These are phyloP conservation scores for Troides aeacus DNA, from an alignment of 2,888 invertebrate genomes.

Conservation along the genomic window DNA sequence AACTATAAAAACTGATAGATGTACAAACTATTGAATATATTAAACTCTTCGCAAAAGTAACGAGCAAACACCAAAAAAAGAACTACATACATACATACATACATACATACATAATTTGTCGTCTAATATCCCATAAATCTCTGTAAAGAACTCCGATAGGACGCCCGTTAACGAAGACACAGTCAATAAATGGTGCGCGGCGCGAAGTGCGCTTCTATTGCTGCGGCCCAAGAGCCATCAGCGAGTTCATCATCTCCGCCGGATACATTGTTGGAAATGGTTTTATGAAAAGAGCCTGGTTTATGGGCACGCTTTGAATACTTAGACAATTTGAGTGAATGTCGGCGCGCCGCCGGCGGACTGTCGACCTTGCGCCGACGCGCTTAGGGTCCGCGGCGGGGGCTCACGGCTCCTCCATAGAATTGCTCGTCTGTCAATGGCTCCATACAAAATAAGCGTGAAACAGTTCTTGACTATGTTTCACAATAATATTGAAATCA, in stretches of 20 bases:
- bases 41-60: no score
- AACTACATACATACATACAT: not conserved
- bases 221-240: not conserved
- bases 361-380: no score
- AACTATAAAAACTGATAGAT: no score
- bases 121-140: conserved; percentile 30
- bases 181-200: not conserved
- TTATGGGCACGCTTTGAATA: conserved; percentile 32
- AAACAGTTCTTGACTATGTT: conserved; percentile 29
- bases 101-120: conserved; percentile 29
- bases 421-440: conserved; percentile 27
- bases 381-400: no score
- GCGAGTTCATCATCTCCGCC: not conserved
- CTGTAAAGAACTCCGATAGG: conserved; percentile 31
- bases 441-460: conserved; percentile 31
- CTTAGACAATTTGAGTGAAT: conserved; percentile 31
- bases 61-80: no score
- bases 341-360: not conserved
- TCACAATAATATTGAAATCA: conserved; percentile 30
- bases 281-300: conserved; percentile 34
- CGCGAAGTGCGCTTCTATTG: conserved; percentile 9
- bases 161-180: conserved; percentile 3
- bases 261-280: conserved; percentile 25
- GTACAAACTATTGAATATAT: no score
- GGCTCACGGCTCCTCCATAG: not conserved